Evolutionary conservation across 53 echinoderm and acorn worm genomes (phyloP).

Genomic region (Crossaster papposus): DNA sequence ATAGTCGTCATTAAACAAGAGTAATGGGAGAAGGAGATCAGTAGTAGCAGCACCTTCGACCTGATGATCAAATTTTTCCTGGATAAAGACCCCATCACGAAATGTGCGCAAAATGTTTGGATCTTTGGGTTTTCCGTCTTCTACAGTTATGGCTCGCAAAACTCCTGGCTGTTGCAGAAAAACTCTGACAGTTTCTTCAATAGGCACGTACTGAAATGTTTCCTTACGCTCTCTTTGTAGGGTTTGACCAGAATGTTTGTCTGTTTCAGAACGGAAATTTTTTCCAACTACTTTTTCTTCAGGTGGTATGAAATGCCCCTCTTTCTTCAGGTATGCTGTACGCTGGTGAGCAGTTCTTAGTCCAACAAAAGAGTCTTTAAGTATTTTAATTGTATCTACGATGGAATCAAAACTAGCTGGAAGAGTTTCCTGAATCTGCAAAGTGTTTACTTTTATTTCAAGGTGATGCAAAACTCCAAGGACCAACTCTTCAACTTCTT

Average conservation of each 20-base stretch:
- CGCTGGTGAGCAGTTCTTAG: not conserved
- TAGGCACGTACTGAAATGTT: slow-evolving; percentile 39
- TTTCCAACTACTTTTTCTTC: not conserved
- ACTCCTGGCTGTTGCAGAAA: slow-evolving; percentile 35
- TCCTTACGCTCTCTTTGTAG: not conserved
- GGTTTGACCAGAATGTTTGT: not conserved
- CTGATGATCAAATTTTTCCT: not conserved
- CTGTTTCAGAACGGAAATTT: not conserved
- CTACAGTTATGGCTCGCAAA: slow-evolving; percentile 20
- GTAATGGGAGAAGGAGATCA: not conserved
- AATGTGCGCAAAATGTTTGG: slow-evolving; percentile 8
- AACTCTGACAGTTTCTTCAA: not conserved
- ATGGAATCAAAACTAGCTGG: not conserved
- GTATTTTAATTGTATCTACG: not conserved
- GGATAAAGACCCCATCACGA: slow-evolving; percentile 20
- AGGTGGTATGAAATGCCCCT: not conserved
- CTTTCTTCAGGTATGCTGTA: not conserved
- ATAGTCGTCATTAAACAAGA: slow-evolving; percentile 57
- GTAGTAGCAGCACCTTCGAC: not conserved
- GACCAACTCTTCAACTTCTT: slow-evolving; percentile 39
- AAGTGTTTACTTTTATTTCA: not conserved
- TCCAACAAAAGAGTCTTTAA: not conserved
- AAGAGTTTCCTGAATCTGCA: not conserved
- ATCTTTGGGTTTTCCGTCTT: not conserved
- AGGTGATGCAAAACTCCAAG: not conserved